Evolutionary conservation across 1,140 invertebrate species (phyloP), one percentile per base, ranked within the genome.

Genomic region (Sminthurides bifidus): DNA sequence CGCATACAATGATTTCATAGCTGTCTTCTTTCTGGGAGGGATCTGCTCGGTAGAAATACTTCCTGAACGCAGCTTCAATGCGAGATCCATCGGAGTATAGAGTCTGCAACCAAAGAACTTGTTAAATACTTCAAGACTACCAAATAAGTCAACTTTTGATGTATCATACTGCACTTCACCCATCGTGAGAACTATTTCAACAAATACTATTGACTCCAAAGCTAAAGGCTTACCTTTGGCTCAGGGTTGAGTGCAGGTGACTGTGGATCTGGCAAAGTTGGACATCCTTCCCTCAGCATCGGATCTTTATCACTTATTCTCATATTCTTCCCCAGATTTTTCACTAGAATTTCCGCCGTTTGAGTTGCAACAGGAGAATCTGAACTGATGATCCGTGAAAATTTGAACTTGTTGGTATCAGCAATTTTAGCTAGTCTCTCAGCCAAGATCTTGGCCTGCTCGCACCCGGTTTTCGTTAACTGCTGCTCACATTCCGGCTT

Each of bases 51-150:
- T 98, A 80, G 69, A 98, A 88, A 72, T 94, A 92, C 64, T 85
- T 83, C 44, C 92, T 74, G 72, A 96, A 98, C 8, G 84, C 95
- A 5, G 91, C 87, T 74, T 98, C 95, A 65, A 98, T 98, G 60
- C 94, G 76, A 0, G 90, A 82, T 17, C 92, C 87, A 72, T 98
- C 93, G 69, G 83, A 78, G 70, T 80, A 88, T 74, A 92, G 95
- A 89, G 95, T 79, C 81, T 87, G 46, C 35, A 41, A 75, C 70
- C 75, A 56, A 66, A 54, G 27, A 37, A 33, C 35, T 19, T 38
- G 10, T 49, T 26, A 49, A 27, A 21, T 6, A 26, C 12, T 6
- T 26, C 12, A 26, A 8, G 10, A 49, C 29, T 48, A 33, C n/a
- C 14, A 33, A 41, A 14, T 30, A 33, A 17, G 15, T 50, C 10